Evolutionary conservation across 2,113 vertebrate species (phyloP), one percentile per base, ranked within the genome.

Genomic region (Mungos mungo): DNA sequence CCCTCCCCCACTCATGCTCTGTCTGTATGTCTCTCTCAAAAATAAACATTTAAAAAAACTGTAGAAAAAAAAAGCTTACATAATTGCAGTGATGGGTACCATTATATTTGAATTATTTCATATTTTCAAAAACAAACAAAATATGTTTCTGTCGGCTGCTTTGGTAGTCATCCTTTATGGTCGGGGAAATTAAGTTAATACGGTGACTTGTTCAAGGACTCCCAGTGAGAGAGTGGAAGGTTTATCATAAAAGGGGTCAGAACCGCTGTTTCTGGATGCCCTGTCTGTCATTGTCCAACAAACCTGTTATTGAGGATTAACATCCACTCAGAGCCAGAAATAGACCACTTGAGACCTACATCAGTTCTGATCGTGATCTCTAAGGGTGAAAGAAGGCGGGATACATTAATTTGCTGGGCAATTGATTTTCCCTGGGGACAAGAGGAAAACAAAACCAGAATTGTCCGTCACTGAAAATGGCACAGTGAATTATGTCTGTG

Each of bases 391-490:
- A 97, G 82, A 66, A n/a, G 35, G 52, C 95, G 33, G 57, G 71
- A 90, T 79, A 35, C 60, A 83, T 95, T 94, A 88, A 92, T 96
- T 94, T 97, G 86, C 91, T 83, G 86, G 82, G 25, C 52, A 77
- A 63, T 93, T 98, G 95, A 96, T 98, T 96, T 88, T 92, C 88
- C 85, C 89, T 77, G 66, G 89, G 87, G 88, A 95, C 79, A 93
- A 92, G 76, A 95, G 91, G 65, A 90, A 96, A 96, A 86, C 8
- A 89, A 97, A 95, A 60, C 89, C 74, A 87, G 89, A 95, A 95
- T 87, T 80, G 38, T 94, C 89, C 50, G 50, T 71, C 31, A 81
- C 52, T 29, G 52, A 80, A 93, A 89, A 93, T 50, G 57, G 85
- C 86, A 45, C 7, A 47, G 95, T 90, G 95, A 96, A 96, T 98